Conservation (phyloP, 1,140 invertebrate genomes). For the Sipha flava region DNA sequence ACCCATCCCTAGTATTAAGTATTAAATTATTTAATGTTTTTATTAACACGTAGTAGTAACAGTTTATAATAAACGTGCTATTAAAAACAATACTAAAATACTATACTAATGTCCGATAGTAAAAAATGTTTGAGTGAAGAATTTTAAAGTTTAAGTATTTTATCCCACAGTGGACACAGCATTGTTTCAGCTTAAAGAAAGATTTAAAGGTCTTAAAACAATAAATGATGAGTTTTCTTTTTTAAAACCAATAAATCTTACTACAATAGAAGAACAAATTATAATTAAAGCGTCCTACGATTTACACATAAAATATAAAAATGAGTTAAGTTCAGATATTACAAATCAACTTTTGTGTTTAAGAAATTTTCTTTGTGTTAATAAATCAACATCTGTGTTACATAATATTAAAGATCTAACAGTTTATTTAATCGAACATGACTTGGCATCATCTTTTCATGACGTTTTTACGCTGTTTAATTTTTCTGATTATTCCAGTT, state of each 20-base stretch:
- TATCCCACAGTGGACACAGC: not conserved
- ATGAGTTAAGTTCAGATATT: not conserved
- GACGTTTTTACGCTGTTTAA: not conserved
- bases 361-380: not conserved
- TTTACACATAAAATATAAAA: not conserved
- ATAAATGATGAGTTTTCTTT: not conserved
- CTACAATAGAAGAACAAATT: not conserved
- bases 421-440: not conserved
- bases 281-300: not conserved
- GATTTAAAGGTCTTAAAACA: not conserved
- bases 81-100: no score
- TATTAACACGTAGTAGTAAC: no score
- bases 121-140: no score
- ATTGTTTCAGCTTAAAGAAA: not conserved
- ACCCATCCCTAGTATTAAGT: no score
- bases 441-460: not conserved
- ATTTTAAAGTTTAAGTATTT: not conserved
- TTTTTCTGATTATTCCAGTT: slow-evolving; percentile 22
- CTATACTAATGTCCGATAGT: no score
- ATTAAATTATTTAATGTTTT: no score
- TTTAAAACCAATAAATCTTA: not conserved
- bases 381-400: not conserved
- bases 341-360: not conserved
- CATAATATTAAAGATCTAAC: not conserved
- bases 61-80: no score